phyloP scores from a whole-genome alignment of 1,140 invertebrate genomes.

The Drosophila virilis region DNA sequence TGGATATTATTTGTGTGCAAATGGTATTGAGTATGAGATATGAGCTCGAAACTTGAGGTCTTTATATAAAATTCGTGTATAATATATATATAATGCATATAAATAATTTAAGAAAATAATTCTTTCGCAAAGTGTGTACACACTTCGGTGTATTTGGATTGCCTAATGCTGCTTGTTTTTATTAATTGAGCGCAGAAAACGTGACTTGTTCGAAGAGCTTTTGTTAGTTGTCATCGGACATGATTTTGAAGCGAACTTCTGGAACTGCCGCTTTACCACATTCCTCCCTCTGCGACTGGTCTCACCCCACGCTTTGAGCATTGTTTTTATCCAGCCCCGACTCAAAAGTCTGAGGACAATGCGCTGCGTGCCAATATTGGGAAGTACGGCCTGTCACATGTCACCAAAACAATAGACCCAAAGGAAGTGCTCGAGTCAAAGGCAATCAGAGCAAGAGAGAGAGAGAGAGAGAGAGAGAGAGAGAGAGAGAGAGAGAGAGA shows the following conservation, averaged over 20 bases:
- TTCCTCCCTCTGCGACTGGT: background rate
- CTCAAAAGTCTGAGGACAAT: conserved; percentile 28
- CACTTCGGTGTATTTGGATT: background rate
- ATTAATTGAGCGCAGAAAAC: conserved; percentile 38
- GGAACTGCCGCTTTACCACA: background rate
- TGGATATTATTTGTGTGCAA: too few species aligned
- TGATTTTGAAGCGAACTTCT: conserved; percentile 17
- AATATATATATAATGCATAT: too few species aligned
- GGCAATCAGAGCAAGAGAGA: conserved; percentile 19
- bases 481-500: background rate
- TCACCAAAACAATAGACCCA: conserved; percentile 56
- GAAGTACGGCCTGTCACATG: conserved; percentile 71
- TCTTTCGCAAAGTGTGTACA: conserved; percentile 10
- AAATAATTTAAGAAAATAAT: too few species aligned
- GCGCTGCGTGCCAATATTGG: conserved; percentile 57
- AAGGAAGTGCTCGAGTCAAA: conserved; percentile 32
- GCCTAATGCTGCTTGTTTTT: conserved; percentile 5
- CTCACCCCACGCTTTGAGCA: background rate
- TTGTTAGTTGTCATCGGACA: conserved; percentile 46
- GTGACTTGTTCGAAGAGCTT: conserved; percentile 44
- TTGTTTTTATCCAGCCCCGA: conserved; percentile 46
- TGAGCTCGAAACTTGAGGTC: too few species aligned
- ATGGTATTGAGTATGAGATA: too few species aligned
- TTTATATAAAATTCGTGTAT: too few species aligned
- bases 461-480: background rate